Evolutionary conservation across 1,140 invertebrate genomes (phyloP).

Genomic region (Lerema accius): DNA sequence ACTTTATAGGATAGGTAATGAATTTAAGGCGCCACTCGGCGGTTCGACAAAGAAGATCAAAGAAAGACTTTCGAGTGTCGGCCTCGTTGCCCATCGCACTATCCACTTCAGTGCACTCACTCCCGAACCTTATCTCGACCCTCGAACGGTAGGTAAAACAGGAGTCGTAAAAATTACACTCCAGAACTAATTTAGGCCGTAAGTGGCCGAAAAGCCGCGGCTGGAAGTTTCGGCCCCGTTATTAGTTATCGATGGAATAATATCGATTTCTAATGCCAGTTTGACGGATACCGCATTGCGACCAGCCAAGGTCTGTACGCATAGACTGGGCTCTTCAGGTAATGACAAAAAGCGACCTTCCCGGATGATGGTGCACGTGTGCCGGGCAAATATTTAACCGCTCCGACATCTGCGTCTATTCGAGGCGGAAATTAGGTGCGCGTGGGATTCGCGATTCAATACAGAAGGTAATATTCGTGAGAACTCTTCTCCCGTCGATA

Average conservation of each 20-base stretch:
- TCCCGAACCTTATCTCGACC: slow-evolving; percentile 69
- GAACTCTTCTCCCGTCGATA: slow-evolving; percentile 70
- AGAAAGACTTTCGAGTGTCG: slow-evolving; percentile 60
- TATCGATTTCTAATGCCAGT: slow-evolving; percentile 74
- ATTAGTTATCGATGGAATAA: slow-evolving; percentile 69
- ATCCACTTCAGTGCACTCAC: slow-evolving; percentile 55
- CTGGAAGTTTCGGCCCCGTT: slow-evolving; percentile 47
- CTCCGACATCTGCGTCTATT: slow-evolving; percentile 67
- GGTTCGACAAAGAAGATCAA: slow-evolving; percentile 61
- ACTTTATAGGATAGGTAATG: slow-evolving; percentile 55
- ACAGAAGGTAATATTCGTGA: slow-evolving; percentile 76
- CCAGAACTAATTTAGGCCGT: slow-evolving; percentile 56
- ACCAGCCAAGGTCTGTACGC: slow-evolving; percentile 44
- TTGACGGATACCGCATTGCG: slow-evolving; percentile 59
- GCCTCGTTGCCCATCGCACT: slow-evolving; percentile 53
- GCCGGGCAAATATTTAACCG: slow-evolving; percentile 64
- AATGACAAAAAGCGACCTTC: slow-evolving; percentile 60
- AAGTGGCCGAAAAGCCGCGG: slow-evolving; percentile 52
- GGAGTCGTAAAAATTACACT: slow-evolving; percentile 77
- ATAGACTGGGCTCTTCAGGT: slow-evolving; percentile 44
- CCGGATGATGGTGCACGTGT: slow-evolving; percentile 52
- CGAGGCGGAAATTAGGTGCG: slow-evolving; percentile 65
- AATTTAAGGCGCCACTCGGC: slow-evolving; percentile 47
- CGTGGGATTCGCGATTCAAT: slow-evolving; percentile 71
- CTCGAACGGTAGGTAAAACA: slow-evolving; percentile 72